Evolutionary conservation across 2,113 vertebrate species (phyloP).

Genomic region (Upupa epops): DNA sequence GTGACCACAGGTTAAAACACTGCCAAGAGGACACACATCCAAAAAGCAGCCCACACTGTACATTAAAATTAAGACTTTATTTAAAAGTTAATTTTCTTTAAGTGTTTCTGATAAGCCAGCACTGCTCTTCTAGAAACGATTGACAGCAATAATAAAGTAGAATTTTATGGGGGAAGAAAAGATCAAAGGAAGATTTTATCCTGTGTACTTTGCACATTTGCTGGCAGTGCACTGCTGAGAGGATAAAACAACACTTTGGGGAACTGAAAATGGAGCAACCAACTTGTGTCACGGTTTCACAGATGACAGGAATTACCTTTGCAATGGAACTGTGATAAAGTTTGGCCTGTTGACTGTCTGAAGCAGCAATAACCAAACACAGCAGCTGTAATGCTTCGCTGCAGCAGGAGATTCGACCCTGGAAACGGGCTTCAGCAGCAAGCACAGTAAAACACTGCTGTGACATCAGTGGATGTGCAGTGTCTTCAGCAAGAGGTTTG

Average conservation of each 20-base stretch:
- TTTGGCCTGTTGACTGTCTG: not conserved
- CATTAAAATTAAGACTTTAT: too few relatives aligned
- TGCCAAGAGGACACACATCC: not conserved
- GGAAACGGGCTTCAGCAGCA: not conserved
- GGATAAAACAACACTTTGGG: not conserved
- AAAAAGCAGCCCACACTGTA: not conserved
- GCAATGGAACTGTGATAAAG: not conserved
- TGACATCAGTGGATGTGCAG: not conserved
- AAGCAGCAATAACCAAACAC: not conserved
- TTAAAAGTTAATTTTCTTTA: not conserved
- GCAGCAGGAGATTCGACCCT: not conserved
- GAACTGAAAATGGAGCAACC: not conserved
- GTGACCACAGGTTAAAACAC: not conserved
- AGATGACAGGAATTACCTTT: constrained; percentile 12
- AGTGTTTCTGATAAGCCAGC: not conserved
- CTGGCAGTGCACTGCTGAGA: not conserved
- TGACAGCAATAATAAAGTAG: not conserved
- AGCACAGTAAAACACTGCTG: not conserved
- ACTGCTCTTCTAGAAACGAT: not conserved
- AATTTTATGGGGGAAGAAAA: not conserved
- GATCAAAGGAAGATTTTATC: not conserved
- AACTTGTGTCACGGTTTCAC: not conserved
- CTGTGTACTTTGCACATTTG: not conserved
- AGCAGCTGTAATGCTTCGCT: not conserved
- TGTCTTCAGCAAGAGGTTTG: not conserved